These are phyloP conservation scores for Bugula neritina DNA, from an alignment of 2,888 invertebrate species.

Conservation along the genomic window DNA sequence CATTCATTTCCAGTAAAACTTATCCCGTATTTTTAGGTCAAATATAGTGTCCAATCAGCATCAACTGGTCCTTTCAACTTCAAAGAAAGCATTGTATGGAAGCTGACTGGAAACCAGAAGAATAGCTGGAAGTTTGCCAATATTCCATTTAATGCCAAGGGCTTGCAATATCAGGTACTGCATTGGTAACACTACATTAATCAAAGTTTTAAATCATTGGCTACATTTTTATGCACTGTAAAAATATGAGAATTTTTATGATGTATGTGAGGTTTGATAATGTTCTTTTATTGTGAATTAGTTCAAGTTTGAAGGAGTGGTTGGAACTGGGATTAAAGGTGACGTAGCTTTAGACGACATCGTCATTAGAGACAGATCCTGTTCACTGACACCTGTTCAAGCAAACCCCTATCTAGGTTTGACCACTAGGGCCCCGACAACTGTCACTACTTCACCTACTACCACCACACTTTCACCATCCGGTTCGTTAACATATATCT, in stretches of 20 bases:
- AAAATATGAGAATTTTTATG: too few relatives aligned
- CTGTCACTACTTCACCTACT: not conserved
- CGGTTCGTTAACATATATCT: too few relatives aligned
- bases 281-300: not conserved
- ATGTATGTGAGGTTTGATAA: too few relatives aligned
- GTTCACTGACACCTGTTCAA: not conserved
- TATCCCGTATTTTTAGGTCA: too few relatives aligned
- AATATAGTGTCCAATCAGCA: too few relatives aligned
- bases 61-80: not conserved
- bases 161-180: not conserved
- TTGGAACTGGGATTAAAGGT: conserved; percentile 26
- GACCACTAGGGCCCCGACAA: not conserved
- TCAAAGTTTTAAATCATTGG: too few relatives aligned
- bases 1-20: too few relatives aligned
- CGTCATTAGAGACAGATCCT: conserved; percentile 20
- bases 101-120: conserved; percentile 28
- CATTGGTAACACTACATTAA: too few relatives aligned
- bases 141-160: conserved; percentile 22
- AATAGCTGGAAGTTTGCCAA: conserved; percentile 29
- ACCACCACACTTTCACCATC: not conserved
- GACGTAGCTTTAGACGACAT: conserved; percentile 32
- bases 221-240: too few relatives aligned
- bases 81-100: conserved; percentile 28
- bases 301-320: conserved; percentile 26
- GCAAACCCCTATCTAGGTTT: conserved; percentile 3